Percentiles rank a stretch among this genome's conserved stretches.
Evolutionary conservation across 2,797 vertebrate genomes (phyloP).

Genomic region (Anguilla pacifica): DNA sequence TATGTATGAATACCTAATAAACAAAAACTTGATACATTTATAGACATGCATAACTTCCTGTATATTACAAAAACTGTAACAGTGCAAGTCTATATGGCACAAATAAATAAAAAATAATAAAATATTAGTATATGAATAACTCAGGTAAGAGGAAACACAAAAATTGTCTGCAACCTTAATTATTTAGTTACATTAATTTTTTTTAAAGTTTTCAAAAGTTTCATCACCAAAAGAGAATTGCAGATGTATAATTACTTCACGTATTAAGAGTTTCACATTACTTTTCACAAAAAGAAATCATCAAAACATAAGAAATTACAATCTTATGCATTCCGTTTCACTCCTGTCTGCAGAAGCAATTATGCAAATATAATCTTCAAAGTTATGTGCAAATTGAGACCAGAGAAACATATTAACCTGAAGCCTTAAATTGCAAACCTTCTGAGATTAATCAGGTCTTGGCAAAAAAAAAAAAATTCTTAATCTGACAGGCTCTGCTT

Average conservation of each 20-base stretch:
- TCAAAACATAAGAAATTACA: not conserved
- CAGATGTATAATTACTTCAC: not conserved
- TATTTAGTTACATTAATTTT: not conserved
- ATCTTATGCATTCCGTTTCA: not conserved
- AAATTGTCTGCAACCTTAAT: not conserved
- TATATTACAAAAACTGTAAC: not conserved
- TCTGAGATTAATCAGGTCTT: not conserved
- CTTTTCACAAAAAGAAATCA: not conserved
- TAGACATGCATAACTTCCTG: not conserved
- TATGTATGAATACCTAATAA: not conserved
- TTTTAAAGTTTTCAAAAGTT: not conserved
- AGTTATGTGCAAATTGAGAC: not conserved
- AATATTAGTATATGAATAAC: not conserved
- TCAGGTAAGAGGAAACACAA: not conserved
- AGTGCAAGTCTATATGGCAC: not conserved
- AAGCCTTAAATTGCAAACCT: not conserved
- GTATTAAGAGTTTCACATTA: not conserved
- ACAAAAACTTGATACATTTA: not conserved
- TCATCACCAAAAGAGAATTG: not conserved
- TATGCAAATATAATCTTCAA: slow-evolving; percentile 16
- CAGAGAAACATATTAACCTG: not conserved
- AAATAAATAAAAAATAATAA: no score
- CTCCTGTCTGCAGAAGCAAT: not conserved
- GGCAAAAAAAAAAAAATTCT: not conserved
- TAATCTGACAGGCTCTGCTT: not conserved